Percentiles rank a stretch among this genome's conserved stretches.
phyloP scores from a whole-genome alignment of 1,140 invertebrate species.

The Metopolophium dirhodum region DNA sequence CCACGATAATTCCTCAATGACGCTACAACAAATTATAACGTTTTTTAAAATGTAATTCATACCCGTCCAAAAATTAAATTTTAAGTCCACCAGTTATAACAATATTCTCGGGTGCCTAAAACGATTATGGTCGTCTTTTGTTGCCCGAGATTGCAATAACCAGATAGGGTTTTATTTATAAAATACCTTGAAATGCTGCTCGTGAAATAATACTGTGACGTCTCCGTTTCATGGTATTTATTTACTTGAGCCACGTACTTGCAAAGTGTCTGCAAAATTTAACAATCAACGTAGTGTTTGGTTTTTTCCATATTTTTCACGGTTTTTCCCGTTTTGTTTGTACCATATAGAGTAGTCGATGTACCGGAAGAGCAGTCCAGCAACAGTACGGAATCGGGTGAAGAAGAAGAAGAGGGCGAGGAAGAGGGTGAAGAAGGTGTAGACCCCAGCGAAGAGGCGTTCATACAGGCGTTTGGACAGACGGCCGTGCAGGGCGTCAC shows the following conservation, averaged over 20 bases:
- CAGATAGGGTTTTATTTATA: neutral
- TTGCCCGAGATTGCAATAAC: neutral
- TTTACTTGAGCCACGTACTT: neutral
- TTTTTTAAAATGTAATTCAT: neutral
- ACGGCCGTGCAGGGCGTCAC: conserved; percentile 49
- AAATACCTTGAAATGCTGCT: neutral
- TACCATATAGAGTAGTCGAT: neutral
- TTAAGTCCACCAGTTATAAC: neutral
- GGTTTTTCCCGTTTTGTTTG: neutral
- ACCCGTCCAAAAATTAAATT: neutral
- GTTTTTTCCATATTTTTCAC: neutral
- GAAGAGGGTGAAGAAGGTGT: conserved; percentile 28
- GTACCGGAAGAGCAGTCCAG: neutral
- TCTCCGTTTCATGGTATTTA: too few species aligned
- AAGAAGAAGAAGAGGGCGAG: conserved; percentile 1
- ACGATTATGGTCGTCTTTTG: neutral
- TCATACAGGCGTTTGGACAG: conserved; percentile 38
- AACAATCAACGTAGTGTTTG: neutral
- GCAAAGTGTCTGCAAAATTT: neutral
- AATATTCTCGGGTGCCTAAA: neutral
- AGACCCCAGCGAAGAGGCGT: conserved; percentile 12
- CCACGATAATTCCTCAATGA: neutral
- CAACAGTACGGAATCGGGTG: neutral
- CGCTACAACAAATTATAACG: neutral
- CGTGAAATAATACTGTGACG: too few species aligned